Conservation (phyloP, 2,113 vertebrate genomes). For the Zosterops lateralis region DNA sequence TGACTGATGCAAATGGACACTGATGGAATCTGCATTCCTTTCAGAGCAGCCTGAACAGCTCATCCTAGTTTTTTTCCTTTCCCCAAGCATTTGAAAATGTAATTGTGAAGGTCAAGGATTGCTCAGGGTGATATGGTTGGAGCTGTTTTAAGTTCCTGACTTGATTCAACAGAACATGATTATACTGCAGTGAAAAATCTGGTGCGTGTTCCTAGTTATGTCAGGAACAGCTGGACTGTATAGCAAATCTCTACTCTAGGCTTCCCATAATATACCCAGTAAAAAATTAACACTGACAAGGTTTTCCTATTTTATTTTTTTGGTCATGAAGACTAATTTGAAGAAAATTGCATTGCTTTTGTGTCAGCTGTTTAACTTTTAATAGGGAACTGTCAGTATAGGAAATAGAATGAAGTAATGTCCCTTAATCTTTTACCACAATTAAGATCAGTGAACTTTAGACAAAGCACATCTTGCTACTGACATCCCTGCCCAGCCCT, state of each 20-base stretch:
- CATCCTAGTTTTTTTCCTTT: background rate
- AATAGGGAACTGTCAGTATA: background rate
- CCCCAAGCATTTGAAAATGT: background rate
- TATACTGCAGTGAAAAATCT: background rate
- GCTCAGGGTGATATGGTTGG: background rate
- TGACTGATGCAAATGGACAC: slow-evolving; percentile 38
- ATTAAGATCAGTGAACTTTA: slow-evolving; percentile 13
- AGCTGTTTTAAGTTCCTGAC: background rate
- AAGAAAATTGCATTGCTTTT: background rate
- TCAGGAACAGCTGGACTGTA: background rate
- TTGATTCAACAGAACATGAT: slow-evolving; percentile 3
- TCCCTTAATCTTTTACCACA: background rate
- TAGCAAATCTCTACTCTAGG: background rate
- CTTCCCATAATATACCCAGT: background rate
- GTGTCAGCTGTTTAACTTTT: background rate
- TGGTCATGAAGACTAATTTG: background rate
- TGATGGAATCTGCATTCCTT: slow-evolving; percentile 47
- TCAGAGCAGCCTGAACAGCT: slow-evolving; percentile 30
- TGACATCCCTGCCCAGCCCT: background rate
- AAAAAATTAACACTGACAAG: background rate
- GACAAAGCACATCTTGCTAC: background rate
- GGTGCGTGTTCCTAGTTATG: background rate
- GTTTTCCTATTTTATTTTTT: background rate
- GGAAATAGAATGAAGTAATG: background rate
- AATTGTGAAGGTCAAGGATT: slow-evolving; percentile 5